phyloP scores from a whole-genome alignment of 2,797 vertebrate genomes.

The Rallus crepitans region DNA sequence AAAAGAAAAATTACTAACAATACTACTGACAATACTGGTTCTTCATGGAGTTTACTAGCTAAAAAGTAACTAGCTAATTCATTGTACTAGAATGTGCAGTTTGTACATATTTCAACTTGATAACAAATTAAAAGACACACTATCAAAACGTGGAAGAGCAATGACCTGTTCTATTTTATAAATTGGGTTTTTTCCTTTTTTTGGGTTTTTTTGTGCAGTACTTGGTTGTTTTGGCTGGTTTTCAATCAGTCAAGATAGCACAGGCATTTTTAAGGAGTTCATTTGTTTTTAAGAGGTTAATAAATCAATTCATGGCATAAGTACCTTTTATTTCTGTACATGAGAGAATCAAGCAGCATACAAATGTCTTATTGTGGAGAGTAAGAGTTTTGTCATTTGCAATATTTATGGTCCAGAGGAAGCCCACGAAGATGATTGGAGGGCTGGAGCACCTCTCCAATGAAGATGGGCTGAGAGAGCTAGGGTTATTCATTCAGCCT shows the following conservation, averaged over 20 bases:
- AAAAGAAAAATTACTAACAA: constrained; percentile 18
- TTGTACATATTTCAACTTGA: background rate
- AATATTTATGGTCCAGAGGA: background rate
- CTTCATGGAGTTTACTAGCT: background rate
- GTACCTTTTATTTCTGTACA: background rate
- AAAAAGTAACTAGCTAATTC: background rate
- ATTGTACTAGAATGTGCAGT: background rate
- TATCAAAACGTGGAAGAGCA: background rate
- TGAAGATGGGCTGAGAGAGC: too few species aligned
- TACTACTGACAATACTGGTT: background rate
- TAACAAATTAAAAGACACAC: constrained; percentile 37
- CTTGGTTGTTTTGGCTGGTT: background rate
- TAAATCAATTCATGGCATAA: background rate
- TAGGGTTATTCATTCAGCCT: too few species aligned
- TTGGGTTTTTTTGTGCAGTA: background rate
- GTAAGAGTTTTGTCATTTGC: background rate
- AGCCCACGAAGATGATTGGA: too few species aligned
- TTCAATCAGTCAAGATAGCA: background rate
- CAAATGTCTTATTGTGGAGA: background rate
- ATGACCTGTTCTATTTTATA: background rate
- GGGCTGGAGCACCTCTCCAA: too few species aligned
- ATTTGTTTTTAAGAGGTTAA: background rate
- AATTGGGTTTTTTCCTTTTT: background rate
- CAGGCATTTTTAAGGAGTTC: background rate
- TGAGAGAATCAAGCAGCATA: background rate